Percentiles rank a stretch among this genome's conserved stretches.
These are phyloP conservation scores for Sminthopsis crassicaudata DNA, from an alignment of 2,113 vertebrate species.

Conservation along the genomic window DNA sequence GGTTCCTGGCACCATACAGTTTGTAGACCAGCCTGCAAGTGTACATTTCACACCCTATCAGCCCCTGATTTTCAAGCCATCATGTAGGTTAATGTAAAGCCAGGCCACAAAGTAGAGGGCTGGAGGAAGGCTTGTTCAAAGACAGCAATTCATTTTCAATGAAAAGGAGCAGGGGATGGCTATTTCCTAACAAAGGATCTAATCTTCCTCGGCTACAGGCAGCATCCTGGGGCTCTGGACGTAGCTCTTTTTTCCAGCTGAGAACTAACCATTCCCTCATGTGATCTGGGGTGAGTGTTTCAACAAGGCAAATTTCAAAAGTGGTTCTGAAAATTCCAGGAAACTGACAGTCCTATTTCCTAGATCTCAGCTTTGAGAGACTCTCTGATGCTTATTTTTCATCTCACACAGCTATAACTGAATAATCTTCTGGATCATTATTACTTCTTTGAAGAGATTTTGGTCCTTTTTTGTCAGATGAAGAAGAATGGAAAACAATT, in stretches of 20 bases:
- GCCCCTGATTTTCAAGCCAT: slow-evolving; percentile 43
- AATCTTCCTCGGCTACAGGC: not conserved
- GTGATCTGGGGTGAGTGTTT: slow-evolving; percentile 5
- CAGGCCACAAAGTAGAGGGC: slow-evolving; percentile 22
- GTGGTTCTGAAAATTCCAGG: slow-evolving; percentile 25
- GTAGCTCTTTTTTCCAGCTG: not conserved
- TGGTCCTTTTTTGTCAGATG: slow-evolving; percentile 36
- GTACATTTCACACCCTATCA: slow-evolving; percentile 44
- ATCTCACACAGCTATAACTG: slow-evolving; percentile 29
- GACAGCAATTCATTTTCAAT: slow-evolving; percentile 19
- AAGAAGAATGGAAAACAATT: slow-evolving; percentile 52
- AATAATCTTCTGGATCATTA: slow-evolving; percentile 43
- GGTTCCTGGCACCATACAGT: slow-evolving; percentile 28
- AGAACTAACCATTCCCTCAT: not conserved
- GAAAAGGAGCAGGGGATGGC: not conserved
- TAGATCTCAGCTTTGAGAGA: slow-evolving; percentile 46
- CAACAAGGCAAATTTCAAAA: not conserved
- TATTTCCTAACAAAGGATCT: not conserved
- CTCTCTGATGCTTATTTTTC: slow-evolving; percentile 26
- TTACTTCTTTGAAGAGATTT: not conserved
- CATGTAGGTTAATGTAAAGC: slow-evolving; percentile 49
- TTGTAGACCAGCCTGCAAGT: slow-evolving; percentile 27
- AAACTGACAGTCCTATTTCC: slow-evolving; percentile 38
- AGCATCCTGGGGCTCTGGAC: not conserved
- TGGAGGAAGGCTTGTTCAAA: slow-evolving; percentile 19